Evolutionary conservation across 2,888 invertebrate genomes (phyloP), one percentile per base, ranked within the genome.

Genomic region (Embidobia sp.): DNA sequence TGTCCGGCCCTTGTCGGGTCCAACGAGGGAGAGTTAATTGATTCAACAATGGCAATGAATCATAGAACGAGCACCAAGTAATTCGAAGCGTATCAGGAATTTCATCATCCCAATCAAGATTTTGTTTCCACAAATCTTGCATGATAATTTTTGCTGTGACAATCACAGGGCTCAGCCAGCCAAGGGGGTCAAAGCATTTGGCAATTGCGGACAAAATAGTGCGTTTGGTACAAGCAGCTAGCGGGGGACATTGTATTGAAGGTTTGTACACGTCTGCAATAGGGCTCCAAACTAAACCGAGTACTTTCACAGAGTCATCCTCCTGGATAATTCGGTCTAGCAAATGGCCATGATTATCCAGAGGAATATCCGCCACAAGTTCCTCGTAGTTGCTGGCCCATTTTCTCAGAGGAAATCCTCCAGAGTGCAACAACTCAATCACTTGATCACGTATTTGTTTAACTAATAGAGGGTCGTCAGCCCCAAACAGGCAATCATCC

Each of bases 161-260:
- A 0, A 77, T 13, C 0, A 79, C 19, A 6, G 80, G 80, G 1
- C 75, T 53, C 0, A 80, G 10, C 0, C 77, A 16, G 0, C 79
- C 76, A 7, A 78, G 29, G 0, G 80, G 76, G 22, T 81, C 79
- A 27, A 69, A 80, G 0, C 79, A 59, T 35, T 63, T 63, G 1
- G 75, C 67, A n/a, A 79, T 69, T 7, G 35, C 44, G 0, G 78
- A 79, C 1, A 81, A 29, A 1, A 78, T 40, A 1, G 11, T 10
- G 4, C 66, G 27, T 37, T 78, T 76, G 4, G 78, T 76, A 0
- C n/a, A n/a, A n/a, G n/a, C n/a, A n/a, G n/a, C n/a, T n/a, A n/a
- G n/a, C n/a, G n/a, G 18, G n/a, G 3, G 22, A 2, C 6, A 5
- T 2, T n/a, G n/a, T n/a, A 42, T 11, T 11, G 16, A 19, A 6